phyloP scores from a whole-genome alignment of 2,113 vertebrate species.

The Cervus canadensis region DNA sequence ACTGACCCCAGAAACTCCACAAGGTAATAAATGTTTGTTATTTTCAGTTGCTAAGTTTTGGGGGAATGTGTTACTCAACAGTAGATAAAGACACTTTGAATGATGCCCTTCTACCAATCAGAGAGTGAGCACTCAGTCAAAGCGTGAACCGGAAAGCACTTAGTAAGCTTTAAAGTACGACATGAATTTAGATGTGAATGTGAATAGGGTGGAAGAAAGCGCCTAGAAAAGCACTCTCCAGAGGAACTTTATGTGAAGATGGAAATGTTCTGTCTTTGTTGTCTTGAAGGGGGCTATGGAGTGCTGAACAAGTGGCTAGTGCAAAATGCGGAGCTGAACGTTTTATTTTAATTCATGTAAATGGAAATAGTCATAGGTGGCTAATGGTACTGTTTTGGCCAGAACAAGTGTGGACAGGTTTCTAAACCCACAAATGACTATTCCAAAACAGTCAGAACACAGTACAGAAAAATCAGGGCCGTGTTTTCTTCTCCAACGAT shows the following conservation, averaged over 20 bases:
- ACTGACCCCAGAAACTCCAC: background rate
- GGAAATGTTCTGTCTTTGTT: background rate
- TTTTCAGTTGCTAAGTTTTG: background rate
- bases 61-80: background rate
- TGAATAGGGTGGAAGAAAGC: background rate
- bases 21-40: background rate
- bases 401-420: background rate
- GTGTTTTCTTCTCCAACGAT: background rate
- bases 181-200: background rate
- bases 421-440: background rate
- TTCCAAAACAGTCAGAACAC: background rate
- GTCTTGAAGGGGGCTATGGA: background rate
- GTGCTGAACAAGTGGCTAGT: background rate
- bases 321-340: background rate
- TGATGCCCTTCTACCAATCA: background rate
- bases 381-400: background rate
- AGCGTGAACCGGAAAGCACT: background rate
- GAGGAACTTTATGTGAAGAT: background rate
- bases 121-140: background rate
- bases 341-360: slow-evolving; percentile 6
- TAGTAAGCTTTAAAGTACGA: background rate
- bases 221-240: background rate
- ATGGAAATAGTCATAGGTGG: background rate
- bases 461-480: background rate
- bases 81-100: background rate